Evolutionary conservation across 2,888 invertebrate genomes (phyloP), one percentile per base, ranked within the genome.

Genomic region (Nemurella pictetii): DNA sequence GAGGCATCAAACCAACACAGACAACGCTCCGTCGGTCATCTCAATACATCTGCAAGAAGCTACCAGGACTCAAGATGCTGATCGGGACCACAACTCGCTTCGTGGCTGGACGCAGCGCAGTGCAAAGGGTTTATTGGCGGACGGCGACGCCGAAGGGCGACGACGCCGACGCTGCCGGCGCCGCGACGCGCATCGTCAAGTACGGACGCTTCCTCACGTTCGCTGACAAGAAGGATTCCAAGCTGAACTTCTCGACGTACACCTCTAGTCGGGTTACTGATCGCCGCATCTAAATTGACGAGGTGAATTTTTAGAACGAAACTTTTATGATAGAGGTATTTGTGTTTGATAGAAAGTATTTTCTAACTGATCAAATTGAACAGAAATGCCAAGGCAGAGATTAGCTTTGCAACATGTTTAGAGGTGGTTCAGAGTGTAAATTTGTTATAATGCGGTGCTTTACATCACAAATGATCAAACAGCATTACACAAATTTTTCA

Each of bases 71-170:
- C 3, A 80, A 80, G 80, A 90, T 90, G 90, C 89, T 95, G 89
- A 93, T 95, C 86, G 94, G 95, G 87, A 93, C 94, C 87, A 93
- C 95, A 75, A 94, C 94, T 27, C 93, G 95, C 85, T 95, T 94
- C 89, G 94, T 95, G 87, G 94, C 94, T 82, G 94, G 95, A 82
- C 93, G 94, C 86, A 94, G 95, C 88, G 95, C 95, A 0, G 93
- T 95, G 29, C 95, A 95, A 89, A 95, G 95, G 0, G 94, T 95
- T 0, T 95, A 95, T 88, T 95, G 95, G 95, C 92, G 95, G 88
- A 92, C 93, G 77, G 90, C 91, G 0, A 81, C 82, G 73, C 30
- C 78, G 1, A 78, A 78, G 29, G 30, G 9, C 15, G 78, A 78
- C 7, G 75, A n/a, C 27, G 75, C 7, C 75, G 84, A 83, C n/a